phyloP scores from a whole-genome alignment of 2,888 invertebrate species.

The Acanthosoma haemorrhoidale region DNA sequence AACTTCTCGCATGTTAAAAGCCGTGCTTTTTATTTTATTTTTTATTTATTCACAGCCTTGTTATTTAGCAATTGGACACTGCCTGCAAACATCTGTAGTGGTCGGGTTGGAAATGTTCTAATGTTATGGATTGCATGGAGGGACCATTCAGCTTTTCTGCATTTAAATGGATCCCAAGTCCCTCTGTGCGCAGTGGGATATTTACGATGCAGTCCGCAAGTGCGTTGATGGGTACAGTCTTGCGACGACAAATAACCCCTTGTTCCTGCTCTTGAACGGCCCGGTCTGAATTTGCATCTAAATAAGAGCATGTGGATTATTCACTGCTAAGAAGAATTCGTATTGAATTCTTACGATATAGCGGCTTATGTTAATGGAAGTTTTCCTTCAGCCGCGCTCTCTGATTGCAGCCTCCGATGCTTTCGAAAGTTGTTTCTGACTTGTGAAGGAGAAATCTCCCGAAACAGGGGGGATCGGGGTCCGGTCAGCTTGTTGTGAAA shows the following conservation, averaged over 20 bases:
- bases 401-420: too few species aligned
- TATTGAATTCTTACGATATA: too few species aligned
- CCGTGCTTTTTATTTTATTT: too few species aligned
- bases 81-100: too few species aligned
- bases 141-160: too few species aligned
- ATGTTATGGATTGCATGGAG: too few species aligned
- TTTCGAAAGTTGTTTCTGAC: constrained; percentile 1
- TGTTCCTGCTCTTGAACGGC: background rate
- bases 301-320: background rate
- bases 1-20: too few species aligned
- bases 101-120: too few species aligned
- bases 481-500: background rate
- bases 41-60: too few species aligned
- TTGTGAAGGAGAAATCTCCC: background rate
- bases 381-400: background rate
- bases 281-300: background rate
- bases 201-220: background rate
- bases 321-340: background rate
- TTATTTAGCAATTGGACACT: too few species aligned
- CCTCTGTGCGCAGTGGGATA: background rate
- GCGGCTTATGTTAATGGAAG: background rate
- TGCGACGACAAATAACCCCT: background rate
- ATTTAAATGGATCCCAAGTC: too few species aligned
- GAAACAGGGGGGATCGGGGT: background rate
- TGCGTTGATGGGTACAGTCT: background rate